Evolutionary conservation across 2,113 vertebrate genomes (phyloP), one percentile per base, ranked within the genome.

Genomic region (Phainopepla nitens): DNA sequence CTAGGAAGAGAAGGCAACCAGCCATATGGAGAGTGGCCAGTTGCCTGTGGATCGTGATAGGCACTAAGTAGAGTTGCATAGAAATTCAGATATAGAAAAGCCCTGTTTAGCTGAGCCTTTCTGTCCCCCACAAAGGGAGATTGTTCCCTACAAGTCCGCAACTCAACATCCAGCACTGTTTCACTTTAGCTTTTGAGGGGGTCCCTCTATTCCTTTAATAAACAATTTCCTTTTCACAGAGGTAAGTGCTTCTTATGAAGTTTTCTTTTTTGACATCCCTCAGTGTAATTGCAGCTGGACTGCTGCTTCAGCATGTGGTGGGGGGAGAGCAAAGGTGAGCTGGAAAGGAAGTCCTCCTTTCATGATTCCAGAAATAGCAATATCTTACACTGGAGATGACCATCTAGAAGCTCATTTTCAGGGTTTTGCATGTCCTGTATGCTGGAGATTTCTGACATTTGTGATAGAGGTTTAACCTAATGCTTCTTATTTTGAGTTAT

Each of bases 11-110:
- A 88, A 90, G 94, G 87, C 93, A 96, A 90, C 45, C 75, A 64
- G 95, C 96, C 93, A 96, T 96, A 95, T 97, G 93, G 95, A 97
- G 84, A 82, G 75, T 96, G 87, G 93, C 95, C 95, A 95, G 93
- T 96, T 86, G 93, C 92, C 79, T 85, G 92, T 75, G 35, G 39
- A 85, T 96, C 24, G 0, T 29, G 84, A 94, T 93, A 82, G 87
- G 66, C 73, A 73, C 77, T 94, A 90, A 94, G 85, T 39, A 61
- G 83, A 69, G 42, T 57, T 82, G 75, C 88, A 80, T 15, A 94
- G 92, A 92, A 92, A 90, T 53, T 88, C 71, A 54, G 85, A 35
- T 92, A 22, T 61, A 93, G 94, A 93, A 90, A 88, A 86, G 28
- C 45, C 62, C 62, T 86, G 9, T 90, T 92, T n/a, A 82, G 42